Base-by-base conservation (phyloP, 2,888 invertebrate genomes). In the Ormyrus labotus region DNA sequence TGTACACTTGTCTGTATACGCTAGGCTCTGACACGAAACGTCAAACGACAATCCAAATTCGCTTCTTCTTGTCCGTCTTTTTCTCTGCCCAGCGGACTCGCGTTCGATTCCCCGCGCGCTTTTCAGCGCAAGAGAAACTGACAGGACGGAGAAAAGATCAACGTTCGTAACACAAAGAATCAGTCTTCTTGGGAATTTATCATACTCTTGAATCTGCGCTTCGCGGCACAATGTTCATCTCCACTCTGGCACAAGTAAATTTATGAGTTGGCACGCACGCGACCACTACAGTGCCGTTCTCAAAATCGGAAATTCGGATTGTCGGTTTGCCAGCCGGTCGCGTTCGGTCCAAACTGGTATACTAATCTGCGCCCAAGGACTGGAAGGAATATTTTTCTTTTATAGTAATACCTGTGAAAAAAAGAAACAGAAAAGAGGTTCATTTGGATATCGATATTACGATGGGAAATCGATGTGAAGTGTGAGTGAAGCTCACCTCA, bases 261-360 rank as follows among this genome's bases (percentile, higher is more conserved):
- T 61, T 76, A 75, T 34, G 34, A 34, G 81, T 81, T 78, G 73
- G 64, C 73, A 72, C 77, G 72, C 45, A 76, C 61, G 72, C 65
- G 72, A 76, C 68, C 69, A 61, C 51, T 10, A 61, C 65, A 71
- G 50, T 63, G 68, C 60, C 34, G 34, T 4, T 34, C 34, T 88
- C 70, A 88, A 45, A 85, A 85, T 77, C 88, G 86, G 51, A 92
- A 92, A 84, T 92, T 92, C 10, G 94, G 94, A 86, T 94, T 94
- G 82, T 93, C 92, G 8, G 95, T 94, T 86, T 93, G 93, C 95
- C 95, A 96, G 84, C 95, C 95, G 48, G 94, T 95, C 1, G 96
- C 96, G 83, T 95, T 95, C 82, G 94, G 94, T 0, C 96, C 96
- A 91, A 96, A 96, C 89, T 95, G 95, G 92, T 96, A 96, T 70